Evolutionary conservation across 2,797 vertebrate genomes (phyloP).

Genomic region (Ataeniobius toweri): DNA sequence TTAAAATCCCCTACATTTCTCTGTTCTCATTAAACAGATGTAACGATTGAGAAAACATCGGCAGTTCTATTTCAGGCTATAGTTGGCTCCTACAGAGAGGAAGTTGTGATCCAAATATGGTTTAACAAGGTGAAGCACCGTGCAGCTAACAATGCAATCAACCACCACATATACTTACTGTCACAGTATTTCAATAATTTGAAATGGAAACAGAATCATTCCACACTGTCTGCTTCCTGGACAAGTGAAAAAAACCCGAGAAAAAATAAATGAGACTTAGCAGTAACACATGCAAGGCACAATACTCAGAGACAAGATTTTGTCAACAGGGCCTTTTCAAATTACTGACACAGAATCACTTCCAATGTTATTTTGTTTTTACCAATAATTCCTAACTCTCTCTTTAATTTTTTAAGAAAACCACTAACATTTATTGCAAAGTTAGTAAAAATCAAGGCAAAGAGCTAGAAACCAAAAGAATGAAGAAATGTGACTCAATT

Average conservation of each 20-base stretch:
- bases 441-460: background rate
- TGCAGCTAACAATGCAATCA: slow-evolving; percentile 34
- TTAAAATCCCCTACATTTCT: slow-evolving; percentile 41
- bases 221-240: background rate
- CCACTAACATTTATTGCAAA: background rate
- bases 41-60: slow-evolving; percentile 54
- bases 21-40: slow-evolving; percentile 45
- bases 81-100: slow-evolving; percentile 27
- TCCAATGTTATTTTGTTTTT: background rate
- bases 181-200: background rate
- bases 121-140: slow-evolving; percentile 52
- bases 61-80: slow-evolving; percentile 22
- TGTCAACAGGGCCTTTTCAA: background rate
- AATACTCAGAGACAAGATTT: background rate
- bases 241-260: background rate
- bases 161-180: slow-evolving; percentile 1
- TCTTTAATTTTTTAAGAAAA: background rate
- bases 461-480: background rate
- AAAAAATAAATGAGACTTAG: background rate
- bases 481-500: background rate
- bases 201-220: background rate
- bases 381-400: background rate
- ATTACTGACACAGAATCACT: background rate
- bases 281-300: background rate
- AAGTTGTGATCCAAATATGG: slow-evolving; percentile 19